Evolutionary conservation across 2,888 invertebrate genomes (phyloP), one percentile per base, ranked within the genome.

Genomic region (Xestoiulus laeticollis): DNA sequence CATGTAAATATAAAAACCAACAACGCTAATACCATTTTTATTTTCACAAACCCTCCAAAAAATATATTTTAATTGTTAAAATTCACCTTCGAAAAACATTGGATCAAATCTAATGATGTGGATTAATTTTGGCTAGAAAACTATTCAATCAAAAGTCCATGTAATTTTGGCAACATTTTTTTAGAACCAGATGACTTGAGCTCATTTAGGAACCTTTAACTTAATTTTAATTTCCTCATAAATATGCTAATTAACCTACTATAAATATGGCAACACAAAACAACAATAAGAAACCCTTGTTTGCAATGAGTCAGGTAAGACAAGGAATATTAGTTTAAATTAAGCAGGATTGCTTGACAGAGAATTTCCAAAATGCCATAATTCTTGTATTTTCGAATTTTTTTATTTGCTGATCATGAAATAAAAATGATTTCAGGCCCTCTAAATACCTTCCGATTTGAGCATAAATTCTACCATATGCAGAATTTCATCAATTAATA

Each of bases 161-260:
- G 12, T 68, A 78, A 78, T 78, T 78, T 78, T 78, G 78, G 78
- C 78, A 78, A 30, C 78, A 78, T 30, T 30, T 78, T 78, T 78
- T 1, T 26, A 78, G 78, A 78, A 78, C 26, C 78, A 78, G 22
- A 30, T 14, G 30, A 78, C 30, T 30, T 78, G 12, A 26, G 3
- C 48, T 26, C 14, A n/a, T 59, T 59, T 59, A 59, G 59, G 59
- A 59, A 59, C 59, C n/a, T n/a, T 59, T 59, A 59, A 59, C 6
- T 19, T 19, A 59, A 59, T 59, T 59, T 59, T 6, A 59, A 59
- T 59, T 59, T 14, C 48, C 19, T 59, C 59, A n/a, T 14, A 8
- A 78, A 78, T 10, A 78, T 30, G 26, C 30, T 78, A 78, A 14
- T 78, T 78, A 26, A 78, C 22, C 26, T 30, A 78, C 30, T 78